Percentiles rank a stretch among this genome's conserved stretches.
Evolutionary conservation across 2,113 vertebrate genomes (phyloP).

Genomic region (Anguilla rostrata): DNA sequence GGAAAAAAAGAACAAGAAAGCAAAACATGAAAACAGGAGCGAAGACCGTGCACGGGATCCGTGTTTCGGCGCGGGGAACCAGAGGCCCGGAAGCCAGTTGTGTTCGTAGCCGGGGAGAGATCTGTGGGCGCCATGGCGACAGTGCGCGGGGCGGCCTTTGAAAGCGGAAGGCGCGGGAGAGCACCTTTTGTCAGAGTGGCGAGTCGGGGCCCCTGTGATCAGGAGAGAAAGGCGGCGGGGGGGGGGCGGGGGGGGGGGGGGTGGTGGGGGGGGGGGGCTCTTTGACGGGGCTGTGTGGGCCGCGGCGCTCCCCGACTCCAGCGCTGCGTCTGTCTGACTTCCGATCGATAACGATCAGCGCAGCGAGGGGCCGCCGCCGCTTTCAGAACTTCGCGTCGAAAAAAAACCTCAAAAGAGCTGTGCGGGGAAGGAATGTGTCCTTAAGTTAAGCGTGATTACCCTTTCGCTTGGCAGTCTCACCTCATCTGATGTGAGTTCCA

Average conservation of each 20-base stretch:
- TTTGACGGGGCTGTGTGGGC: slow-evolving; percentile 55
- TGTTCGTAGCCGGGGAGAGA: slow-evolving; percentile 68
- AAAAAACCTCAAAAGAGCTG: neutral
- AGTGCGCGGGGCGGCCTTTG: slow-evolving; percentile 60
- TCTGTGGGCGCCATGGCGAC: slow-evolving; percentile 60
- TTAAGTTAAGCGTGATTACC: neutral
- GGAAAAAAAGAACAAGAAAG: slow-evolving; percentile 57
- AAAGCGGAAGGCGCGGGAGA: slow-evolving; percentile 63
- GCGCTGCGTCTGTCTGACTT: slow-evolving; percentile 43
- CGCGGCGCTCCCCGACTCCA: slow-evolving; percentile 62
- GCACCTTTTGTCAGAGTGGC: slow-evolving; percentile 10
- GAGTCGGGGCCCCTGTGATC: slow-evolving; percentile 65
- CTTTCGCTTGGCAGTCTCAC: neutral
- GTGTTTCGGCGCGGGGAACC: neutral
- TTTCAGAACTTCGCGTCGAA: neutral
- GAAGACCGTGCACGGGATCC: neutral
- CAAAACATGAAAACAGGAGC: slow-evolving; percentile 49
- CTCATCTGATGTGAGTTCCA: neutral
- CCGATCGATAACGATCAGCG: slow-evolving; percentile 47
- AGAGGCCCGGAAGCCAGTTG: slow-evolving; percentile 57
- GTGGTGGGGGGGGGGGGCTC: too few species aligned
- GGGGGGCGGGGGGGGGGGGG: too few species aligned
- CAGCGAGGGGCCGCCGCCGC: slow-evolving; percentile 31
- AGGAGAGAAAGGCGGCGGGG: slow-evolving; percentile 36
- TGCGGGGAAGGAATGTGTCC: slow-evolving; percentile 13